phyloP scores from a whole-genome alignment of 2,113 vertebrate genomes.

The Calyptommatus sinebrachiatus region DNA sequence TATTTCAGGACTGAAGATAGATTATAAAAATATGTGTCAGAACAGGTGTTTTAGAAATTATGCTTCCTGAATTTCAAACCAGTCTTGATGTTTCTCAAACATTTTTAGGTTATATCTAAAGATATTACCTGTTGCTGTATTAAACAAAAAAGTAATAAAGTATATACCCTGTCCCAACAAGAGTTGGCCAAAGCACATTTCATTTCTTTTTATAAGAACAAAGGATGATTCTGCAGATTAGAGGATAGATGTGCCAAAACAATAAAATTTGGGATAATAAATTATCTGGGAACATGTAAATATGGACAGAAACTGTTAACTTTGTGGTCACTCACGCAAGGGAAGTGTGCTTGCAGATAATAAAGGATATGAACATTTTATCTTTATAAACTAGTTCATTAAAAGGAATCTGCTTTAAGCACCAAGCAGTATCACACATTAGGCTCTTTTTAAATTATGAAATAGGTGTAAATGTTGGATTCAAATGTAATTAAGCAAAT shows the following conservation, averaged over 20 bases:
- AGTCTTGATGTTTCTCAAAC: constrained; percentile 50
- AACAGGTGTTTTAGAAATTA: constrained; percentile 39
- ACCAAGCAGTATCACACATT: constrained; percentile 19
- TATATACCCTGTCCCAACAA: constrained; percentile 12
- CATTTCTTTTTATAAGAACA: constrained; percentile 12
- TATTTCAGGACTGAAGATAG: too few relatives aligned
- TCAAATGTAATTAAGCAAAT: constrained; percentile 47
- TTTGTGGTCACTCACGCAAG: constrained; percentile 54
- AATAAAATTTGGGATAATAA: constrained; percentile 29
- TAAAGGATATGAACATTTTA: constrained; percentile 58
- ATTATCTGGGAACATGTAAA: constrained; percentile 40
- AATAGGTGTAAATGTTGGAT: constrained; percentile 38
- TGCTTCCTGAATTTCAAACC: constrained; percentile 8
- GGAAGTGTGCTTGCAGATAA: constrained; percentile 40
- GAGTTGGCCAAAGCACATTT: background rate
- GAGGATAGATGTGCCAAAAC: constrained; percentile 34
- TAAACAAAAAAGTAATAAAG: constrained; percentile 3
- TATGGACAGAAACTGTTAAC: constrained; percentile 1
- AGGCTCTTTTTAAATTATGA: constrained; percentile 54
- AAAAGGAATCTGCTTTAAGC: constrained; percentile 31
- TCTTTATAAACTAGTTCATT: constrained; percentile 51
- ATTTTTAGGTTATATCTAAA: constrained; percentile 45
- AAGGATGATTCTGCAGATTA: constrained; percentile 49
- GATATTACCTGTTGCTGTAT: constrained; percentile 2
- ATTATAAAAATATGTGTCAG: too few relatives aligned